phyloP scores from a whole-genome alignment of 2,113 vertebrate genomes.

The Petaurus breviceps region DNA sequence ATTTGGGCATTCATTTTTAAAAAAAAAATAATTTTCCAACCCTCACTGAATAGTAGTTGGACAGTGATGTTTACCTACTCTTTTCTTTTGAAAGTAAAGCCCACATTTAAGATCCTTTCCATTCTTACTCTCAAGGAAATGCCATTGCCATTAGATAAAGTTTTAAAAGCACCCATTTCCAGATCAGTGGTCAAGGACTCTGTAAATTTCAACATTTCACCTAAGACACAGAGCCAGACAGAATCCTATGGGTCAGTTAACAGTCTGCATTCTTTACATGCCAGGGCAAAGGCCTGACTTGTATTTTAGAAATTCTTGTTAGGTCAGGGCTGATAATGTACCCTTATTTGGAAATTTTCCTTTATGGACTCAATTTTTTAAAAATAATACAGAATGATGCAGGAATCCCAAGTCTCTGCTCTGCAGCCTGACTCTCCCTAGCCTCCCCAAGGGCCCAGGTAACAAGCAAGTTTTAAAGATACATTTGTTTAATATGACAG shows the following conservation, averaged over 20 bases:
- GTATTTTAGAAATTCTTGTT: constrained; percentile 67
- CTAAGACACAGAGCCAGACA: constrained; percentile 68
- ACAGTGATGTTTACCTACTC: neutral
- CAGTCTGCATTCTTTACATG: constrained; percentile 73
- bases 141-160: neutral
- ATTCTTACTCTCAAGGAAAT: neutral
- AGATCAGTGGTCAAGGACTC: constrained; percentile 10
- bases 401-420: constrained; percentile 53
- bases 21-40: constrained; percentile 17
- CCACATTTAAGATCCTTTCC: neutral
- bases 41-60: neutral
- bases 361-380: constrained; percentile 38
- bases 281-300: constrained; percentile 68
- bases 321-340: constrained; percentile 38
- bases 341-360: constrained; percentile 77
- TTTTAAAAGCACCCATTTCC: constrained; percentile 32
- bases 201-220: constrained; percentile 52
- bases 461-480: neutral
- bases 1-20: constrained; percentile 11
- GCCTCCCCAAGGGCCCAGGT: neutral
- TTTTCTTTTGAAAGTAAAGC: neutral
- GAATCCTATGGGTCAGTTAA: constrained; percentile 63
- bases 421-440: constrained; percentile 50
- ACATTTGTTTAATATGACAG: neutral
- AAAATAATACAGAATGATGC: neutral